Conservation (phyloP, 2,113 vertebrate genomes). For the Meles meles region DNA sequence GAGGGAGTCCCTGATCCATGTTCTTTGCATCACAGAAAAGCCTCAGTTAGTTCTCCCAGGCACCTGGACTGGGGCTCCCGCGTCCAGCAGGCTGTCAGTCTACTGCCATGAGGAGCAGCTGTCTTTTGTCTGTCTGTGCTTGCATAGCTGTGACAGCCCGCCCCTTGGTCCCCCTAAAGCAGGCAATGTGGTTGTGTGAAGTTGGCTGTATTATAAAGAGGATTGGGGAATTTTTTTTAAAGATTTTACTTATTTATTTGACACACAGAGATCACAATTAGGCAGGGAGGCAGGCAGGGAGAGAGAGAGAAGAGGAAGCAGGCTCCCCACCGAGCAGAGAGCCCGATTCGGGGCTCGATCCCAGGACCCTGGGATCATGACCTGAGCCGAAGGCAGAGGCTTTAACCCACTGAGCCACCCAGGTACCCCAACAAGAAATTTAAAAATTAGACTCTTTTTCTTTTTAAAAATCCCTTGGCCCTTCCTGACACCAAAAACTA, state of each 20-base stretch:
- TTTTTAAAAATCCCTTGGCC: neutral
- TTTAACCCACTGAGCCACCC: too few relatives aligned
- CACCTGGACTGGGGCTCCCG: accelerated
- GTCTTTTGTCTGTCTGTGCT: neutral
- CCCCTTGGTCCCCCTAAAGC: neutral
- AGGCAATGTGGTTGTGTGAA: neutral
- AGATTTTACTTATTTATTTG: too few relatives aligned
- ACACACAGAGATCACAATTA: too few relatives aligned
- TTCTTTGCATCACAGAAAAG: neutral
- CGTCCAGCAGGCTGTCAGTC: neutral
- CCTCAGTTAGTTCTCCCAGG: neutral
- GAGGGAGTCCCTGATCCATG: neutral
- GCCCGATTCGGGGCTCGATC: too few relatives aligned
- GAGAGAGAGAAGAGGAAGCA: too few relatives aligned
- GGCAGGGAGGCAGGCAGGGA: too few relatives aligned
- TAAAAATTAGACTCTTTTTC: neutral
- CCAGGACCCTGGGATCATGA: too few relatives aligned
- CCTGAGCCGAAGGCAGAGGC: too few relatives aligned
- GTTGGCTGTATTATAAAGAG: neutral
- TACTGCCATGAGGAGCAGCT: neutral
- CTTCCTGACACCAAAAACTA: neutral
- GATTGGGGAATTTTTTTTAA: neutral
- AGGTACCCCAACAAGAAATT: neutral
- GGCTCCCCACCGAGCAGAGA: too few relatives aligned
- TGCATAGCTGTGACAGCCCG: too few relatives aligned